A percentile compares a stretch with the other conserved stretches of the same genome.
phyloP scores from a whole-genome alignment of 2,888 invertebrate species.

The Drosophila nr. medialis region DNA sequence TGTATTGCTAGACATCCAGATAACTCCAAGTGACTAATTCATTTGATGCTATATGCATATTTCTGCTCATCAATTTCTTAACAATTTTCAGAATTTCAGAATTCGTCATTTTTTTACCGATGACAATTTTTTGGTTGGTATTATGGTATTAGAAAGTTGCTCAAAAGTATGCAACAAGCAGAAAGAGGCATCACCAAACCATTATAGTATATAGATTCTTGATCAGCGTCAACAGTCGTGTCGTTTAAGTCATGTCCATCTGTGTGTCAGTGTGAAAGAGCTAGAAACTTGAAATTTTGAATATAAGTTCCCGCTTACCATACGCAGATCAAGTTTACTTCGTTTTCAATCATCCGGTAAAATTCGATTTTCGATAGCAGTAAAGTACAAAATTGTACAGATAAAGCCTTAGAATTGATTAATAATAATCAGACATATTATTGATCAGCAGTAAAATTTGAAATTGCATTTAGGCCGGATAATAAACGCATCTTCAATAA shows the following conservation, averaged over 20 bases:
- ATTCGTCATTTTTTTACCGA: neutral
- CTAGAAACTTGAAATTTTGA: neutral
- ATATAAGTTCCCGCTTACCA: neutral
- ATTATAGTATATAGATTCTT: neutral
- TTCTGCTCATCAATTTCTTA: neutral
- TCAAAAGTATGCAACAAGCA: neutral
- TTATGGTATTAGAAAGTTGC: neutral
- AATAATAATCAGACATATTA: neutral
- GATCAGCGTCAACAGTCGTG: neutral
- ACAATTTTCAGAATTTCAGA: neutral
- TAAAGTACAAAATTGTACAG: neutral
- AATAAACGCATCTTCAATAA: neutral
- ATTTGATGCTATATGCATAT: neutral
- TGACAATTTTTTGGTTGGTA: no score
- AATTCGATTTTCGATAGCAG: neutral
- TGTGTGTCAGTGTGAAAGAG: neutral
- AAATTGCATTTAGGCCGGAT: neutral
- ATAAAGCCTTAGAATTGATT: neutral
- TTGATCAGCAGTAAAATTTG: neutral
- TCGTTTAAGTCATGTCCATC: neutral
- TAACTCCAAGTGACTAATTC: neutral
- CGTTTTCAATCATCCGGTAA: neutral
- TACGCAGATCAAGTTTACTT: neutral
- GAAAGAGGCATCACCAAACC: neutral
- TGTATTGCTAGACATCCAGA: conserved; percentile 13